Evolutionary conservation across 1,140 invertebrate genomes (phyloP), one percentile per base, ranked within the genome.

Genomic region (Trichoplusia ni): DNA sequence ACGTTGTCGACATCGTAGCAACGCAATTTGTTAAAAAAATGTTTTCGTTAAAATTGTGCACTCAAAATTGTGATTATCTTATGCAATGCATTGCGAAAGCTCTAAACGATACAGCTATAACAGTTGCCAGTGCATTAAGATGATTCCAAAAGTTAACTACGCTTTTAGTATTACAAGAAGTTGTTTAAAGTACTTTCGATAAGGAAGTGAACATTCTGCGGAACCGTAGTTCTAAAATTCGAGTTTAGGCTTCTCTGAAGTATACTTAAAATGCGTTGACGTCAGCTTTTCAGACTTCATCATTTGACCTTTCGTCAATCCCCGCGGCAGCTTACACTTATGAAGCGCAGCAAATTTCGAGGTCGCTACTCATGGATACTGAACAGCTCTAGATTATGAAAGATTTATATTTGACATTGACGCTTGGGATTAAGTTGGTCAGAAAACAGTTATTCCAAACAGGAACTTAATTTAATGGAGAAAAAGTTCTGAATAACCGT

Each of bases 301-400:
- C 16, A 27, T 56, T 46, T 53, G 44, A 67, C 59, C 65, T 59
- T 58, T 63, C 46, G 37, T 23, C 11, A 51, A 44, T 66, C 46
- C 54, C 19, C 18, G 44, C 37, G 46, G 13, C 25, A 60, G 42
- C 42, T 49, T 40, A 37, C 37, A 65, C n/a, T 53, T 13, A 66
- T 29, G 37, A 33, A 60, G 54, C 31, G 35, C 14, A 53, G 35
- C 47, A 19, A 38, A 61, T 67, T 58, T 56, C 25, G 35, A 56
- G 47, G 49, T 58, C 47, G 51, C 23, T 19, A 44, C 44, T 61
- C 44, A 49, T 47, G 37, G 19, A 59, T 38, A 9, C 25, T 25
- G 46, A 23, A 49, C n/a, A n/a, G n/a, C 38, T 40, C 51, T 54
- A 54, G 35, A 38, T 35, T 35, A 40, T 7, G 19, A 18, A 21